Conservation (phyloP, 2,113 vertebrate genomes). For the Nannospalax galili region DNA sequence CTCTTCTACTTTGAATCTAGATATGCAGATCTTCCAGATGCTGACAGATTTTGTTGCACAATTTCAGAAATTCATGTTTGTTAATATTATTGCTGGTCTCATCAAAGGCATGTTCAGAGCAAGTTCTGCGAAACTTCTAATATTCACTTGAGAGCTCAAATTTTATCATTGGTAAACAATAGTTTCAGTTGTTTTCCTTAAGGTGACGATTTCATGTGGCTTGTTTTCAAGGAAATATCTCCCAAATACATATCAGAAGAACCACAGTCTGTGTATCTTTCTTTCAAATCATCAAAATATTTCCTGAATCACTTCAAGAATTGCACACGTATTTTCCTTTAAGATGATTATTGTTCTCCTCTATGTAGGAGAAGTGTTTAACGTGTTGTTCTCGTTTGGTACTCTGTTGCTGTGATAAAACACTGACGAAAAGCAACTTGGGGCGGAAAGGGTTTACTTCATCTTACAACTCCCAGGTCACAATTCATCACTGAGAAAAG, state of each 20-base stretch:
- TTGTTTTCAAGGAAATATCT: slow-evolving; percentile 7
- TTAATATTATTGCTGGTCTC: neutral
- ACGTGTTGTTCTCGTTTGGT: too few species aligned
- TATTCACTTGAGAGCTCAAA: neutral
- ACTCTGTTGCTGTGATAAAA: too few species aligned
- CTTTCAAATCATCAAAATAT: slow-evolving; percentile 12
- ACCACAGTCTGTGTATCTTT: neutral
- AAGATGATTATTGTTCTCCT: neutral
- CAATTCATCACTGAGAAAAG: too few species aligned
- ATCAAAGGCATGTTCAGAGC: neutral
- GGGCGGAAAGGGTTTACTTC: too few species aligned
- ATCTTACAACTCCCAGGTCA: too few species aligned
- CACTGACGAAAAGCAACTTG: too few species aligned
- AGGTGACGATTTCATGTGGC: neutral
- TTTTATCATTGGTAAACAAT: neutral
- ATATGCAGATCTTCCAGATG: neutral
- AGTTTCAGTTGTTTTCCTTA: neutral
- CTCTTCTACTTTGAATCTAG: neutral
- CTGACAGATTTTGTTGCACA: neutral
- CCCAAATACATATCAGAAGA: neutral
- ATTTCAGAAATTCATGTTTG: neutral
- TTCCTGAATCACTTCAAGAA: neutral
- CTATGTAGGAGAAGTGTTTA: neutral
- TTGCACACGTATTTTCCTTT: neutral
- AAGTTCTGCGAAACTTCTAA: neutral